Conservation (phyloP, 2,113 vertebrate species). For the Zosterops japonicus region DNA sequence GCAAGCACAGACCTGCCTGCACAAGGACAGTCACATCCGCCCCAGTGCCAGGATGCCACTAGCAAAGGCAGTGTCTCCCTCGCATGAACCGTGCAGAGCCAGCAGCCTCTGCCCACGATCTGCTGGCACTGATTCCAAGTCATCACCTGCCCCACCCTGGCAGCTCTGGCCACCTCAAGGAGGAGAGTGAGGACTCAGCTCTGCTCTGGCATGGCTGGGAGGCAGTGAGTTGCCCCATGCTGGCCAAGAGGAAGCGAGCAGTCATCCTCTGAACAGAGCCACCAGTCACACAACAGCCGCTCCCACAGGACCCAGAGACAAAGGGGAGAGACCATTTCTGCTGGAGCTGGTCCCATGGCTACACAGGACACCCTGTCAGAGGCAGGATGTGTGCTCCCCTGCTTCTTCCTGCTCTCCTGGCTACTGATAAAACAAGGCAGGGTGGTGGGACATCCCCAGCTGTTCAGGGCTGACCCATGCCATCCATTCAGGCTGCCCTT, state of each 20-base stretch:
- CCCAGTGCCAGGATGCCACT: neutral
- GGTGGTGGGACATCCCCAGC: neutral
- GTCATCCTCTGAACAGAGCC: neutral
- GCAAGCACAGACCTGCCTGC: neutral
- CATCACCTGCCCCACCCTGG: neutral
- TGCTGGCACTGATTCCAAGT: neutral
- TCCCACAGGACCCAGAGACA: fast-evolving
- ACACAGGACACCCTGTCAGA: fast-evolving
- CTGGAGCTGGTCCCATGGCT: neutral
- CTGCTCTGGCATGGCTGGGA: neutral
- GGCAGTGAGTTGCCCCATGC: neutral
- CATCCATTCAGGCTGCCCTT: neutral
- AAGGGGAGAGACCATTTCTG: fast-evolving
- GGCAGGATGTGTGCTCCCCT: neutral
- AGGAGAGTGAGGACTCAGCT: neutral
- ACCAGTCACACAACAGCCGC: neutral
- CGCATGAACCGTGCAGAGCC: neutral
- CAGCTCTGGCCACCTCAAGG: neutral
- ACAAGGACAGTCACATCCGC: neutral
- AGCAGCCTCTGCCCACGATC: neutral
- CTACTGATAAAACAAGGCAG: neutral
- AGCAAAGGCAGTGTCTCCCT: neutral
- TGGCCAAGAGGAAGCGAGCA: fast-evolving
- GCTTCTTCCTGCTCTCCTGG: neutral
- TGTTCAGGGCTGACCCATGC: neutral